phyloP scores from a whole-genome alignment of 2,113 vertebrate species.

The Toxotes chatareus region DNA sequence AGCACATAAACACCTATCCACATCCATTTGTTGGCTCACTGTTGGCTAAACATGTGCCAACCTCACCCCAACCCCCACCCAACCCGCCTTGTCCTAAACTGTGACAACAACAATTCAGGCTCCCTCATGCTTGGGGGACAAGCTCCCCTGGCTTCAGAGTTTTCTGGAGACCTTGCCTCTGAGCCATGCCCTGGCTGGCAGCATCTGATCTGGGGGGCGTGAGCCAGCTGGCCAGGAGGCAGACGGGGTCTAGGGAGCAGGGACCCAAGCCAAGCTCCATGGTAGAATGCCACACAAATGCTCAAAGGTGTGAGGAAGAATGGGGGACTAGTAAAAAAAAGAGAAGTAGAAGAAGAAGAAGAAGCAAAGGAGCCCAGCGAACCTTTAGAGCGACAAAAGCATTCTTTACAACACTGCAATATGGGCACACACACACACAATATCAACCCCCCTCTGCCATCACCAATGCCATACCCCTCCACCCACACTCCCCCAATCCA shows the following conservation, averaged over 20 bases:
- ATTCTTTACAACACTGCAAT: slow-evolving; percentile 79
- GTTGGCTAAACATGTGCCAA: slow-evolving; percentile 60
- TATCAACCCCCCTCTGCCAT: slow-evolving; percentile 17
- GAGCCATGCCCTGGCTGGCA: slow-evolving; percentile 81
- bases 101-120: slow-evolving; percentile 67
- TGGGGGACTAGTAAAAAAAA: slow-evolving; percentile 63
- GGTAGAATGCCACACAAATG: slow-evolving; percentile 83
- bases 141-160: slow-evolving; percentile 72
- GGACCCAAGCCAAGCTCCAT: slow-evolving; percentile 81
- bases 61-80: slow-evolving; percentile 22
- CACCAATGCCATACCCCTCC: slow-evolving; percentile 39
- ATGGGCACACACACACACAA: slow-evolving; percentile 67
- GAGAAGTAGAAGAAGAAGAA: slow-evolving; percentile 61
- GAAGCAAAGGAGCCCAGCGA: slow-evolving; percentile 76
- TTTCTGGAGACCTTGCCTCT: slow-evolving; percentile 71
- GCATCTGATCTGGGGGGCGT: slow-evolving; percentile 71
- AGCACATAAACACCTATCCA: slow-evolving; percentile 33
- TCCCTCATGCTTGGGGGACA: slow-evolving; percentile 54
- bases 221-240: slow-evolving; percentile 85
- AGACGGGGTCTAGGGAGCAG: slow-evolving; percentile 81
- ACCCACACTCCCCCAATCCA: slow-evolving; percentile 47
- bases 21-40: slow-evolving; percentile 44
- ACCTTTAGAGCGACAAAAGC: slow-evolving; percentile 81
- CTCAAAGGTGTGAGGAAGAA: slow-evolving; percentile 86
- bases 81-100: slow-evolving; percentile 45